A percentile compares a stretch with the other conserved stretches of the same genome.
These are phyloP conservation scores for Brachyalestes nurse DNA, from an alignment of 2,797 vertebrate species.

Conservation along the genomic window DNA sequence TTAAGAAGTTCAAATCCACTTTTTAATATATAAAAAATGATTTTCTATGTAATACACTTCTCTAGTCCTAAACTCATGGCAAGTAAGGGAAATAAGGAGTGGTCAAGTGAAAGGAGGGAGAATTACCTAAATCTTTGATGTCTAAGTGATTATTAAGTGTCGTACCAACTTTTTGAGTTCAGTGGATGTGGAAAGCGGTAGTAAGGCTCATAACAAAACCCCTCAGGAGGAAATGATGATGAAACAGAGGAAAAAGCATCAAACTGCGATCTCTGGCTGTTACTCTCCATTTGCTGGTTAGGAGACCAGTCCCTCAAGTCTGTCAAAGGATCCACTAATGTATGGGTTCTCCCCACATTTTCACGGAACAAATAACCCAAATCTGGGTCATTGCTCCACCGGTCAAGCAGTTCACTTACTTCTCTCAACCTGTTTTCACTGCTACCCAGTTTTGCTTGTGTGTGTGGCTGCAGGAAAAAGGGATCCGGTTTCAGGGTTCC, in stretches of 20 bases:
- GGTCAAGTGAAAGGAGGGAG: conserved; percentile 19
- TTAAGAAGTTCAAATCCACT: too few relatives aligned
- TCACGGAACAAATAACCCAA: conserved; percentile 52
- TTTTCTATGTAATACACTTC: too few relatives aligned
- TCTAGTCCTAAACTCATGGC: background rate
- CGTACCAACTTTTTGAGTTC: conserved; percentile 56
- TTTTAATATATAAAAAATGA: too few relatives aligned
- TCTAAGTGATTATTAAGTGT: conserved; percentile 65
- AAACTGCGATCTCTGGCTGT: background rate
- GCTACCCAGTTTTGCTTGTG: conserved; percentile 38
- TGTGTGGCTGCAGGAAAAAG: conserved; percentile 47
- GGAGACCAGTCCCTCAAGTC: conserved; percentile 17
- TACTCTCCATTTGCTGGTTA: conserved; percentile 9
- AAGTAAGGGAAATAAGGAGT: conserved; percentile 8
- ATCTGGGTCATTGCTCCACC: conserved; percentile 49
- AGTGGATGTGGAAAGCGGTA: conserved; percentile 56
- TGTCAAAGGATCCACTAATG: conserved; percentile 26
- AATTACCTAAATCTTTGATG: conserved; percentile 63
- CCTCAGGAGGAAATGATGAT: conserved; percentile 38
- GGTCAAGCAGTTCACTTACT: conserved; percentile 56
- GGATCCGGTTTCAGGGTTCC: conserved; percentile 28
- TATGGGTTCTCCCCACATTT: conserved; percentile 40
- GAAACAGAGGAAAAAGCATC: conserved; percentile 44
- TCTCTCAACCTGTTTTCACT: conserved; percentile 35
- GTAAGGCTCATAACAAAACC: conserved; percentile 56